phyloP scores from a whole-genome alignment of 2,797 vertebrate genomes.

The Neosilurus hyrtlii region DNA sequence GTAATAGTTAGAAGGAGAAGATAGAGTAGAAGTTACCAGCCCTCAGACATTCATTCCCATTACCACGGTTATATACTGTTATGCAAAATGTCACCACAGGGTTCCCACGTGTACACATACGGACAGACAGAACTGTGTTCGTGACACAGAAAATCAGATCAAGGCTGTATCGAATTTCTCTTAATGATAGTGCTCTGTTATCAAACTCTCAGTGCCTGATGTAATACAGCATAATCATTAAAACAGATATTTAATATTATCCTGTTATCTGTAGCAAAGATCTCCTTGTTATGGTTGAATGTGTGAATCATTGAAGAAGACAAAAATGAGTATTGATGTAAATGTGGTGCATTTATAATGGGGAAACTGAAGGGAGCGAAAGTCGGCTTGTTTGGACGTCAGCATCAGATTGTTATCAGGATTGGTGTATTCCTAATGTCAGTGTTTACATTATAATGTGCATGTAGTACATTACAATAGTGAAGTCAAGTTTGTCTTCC shows the following conservation, averaged over 20 bases:
- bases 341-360: background rate
- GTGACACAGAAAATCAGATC: too few species aligned
- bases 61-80: too few species aligned
- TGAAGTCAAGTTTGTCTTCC: background rate
- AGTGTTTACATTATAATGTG: background rate
- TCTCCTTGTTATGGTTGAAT: background rate
- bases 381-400: background rate
- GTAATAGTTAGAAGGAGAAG: too few species aligned
- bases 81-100: too few species aligned
- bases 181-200: too few species aligned
- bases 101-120: too few species aligned
- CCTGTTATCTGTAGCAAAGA: background rate
- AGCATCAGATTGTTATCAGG: background rate
- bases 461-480: background rate
- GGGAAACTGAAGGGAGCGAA: background rate
- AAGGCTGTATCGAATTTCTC: too few species aligned
- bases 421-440: background rate
- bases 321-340: background rate
- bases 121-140: too few species aligned
- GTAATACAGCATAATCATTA: background rate
- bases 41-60: too few species aligned
- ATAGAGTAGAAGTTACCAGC: too few species aligned
- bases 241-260: background rate
- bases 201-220: background rate
- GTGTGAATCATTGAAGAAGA: background rate